Evolutionary conservation across 2,113 vertebrate species (phyloP).

Genomic region (Oenanthe oenanthe): DNA sequence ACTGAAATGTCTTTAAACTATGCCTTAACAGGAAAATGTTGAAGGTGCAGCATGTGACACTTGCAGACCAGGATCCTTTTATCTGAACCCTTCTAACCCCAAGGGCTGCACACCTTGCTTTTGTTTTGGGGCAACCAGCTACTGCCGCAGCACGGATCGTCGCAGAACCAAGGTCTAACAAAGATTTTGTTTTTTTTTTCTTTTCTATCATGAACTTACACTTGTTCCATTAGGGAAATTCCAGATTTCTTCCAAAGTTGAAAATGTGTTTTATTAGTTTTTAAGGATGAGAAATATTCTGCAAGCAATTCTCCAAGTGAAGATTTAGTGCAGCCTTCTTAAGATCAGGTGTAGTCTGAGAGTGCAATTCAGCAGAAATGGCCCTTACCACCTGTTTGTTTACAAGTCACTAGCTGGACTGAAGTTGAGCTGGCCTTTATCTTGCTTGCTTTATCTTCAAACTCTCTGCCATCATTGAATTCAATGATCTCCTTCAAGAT

Average conservation of each 20-base stretch:
- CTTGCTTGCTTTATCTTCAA: background rate
- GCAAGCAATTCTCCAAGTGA: background rate
- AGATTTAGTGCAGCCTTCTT: background rate
- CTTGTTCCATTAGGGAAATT: background rate
- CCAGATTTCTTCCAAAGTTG: background rate
- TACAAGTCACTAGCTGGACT: background rate
- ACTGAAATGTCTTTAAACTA: constrained; percentile 39
- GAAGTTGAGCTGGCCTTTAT: background rate
- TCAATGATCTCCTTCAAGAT: background rate
- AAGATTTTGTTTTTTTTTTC: background rate
- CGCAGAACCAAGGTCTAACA: constrained; percentile 84
- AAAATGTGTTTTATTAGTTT: background rate
- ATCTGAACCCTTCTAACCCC: constrained; percentile 83
- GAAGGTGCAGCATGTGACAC: constrained; percentile 80
- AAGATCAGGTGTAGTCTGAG: background rate
- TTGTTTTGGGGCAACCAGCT: constrained; percentile 86
- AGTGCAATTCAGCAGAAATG: background rate
- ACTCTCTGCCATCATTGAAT: background rate
- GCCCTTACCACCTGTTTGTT: background rate
- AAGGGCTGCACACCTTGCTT: constrained; percentile 90
- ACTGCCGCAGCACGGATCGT: constrained; percentile 82
- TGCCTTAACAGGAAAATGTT: constrained; percentile 84
- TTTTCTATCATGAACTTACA: background rate
- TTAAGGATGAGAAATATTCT: background rate
- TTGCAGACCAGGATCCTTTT: constrained; percentile 86